Conservation (phyloP, 2,113 vertebrate species). For the Sapayoa aenigma region DNA sequence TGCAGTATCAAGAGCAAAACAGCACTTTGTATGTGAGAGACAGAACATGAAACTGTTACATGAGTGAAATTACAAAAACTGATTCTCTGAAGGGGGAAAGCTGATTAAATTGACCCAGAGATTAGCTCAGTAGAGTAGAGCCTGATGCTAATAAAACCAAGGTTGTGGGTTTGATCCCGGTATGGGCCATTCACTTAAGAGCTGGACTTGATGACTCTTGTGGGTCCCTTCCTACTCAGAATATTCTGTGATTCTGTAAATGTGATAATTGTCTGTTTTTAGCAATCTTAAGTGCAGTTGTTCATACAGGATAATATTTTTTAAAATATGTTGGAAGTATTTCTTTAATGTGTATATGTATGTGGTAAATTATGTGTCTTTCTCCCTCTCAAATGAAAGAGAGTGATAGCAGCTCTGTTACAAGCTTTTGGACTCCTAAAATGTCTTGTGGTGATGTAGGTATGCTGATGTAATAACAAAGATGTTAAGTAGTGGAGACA, state of each 20-base stretch:
- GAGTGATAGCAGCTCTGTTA: not conserved
- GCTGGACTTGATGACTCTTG: not conserved
- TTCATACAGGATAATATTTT: not conserved
- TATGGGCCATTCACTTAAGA: not conserved
- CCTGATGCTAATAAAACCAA: not conserved
- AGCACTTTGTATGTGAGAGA: not conserved
- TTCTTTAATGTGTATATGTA: not conserved
- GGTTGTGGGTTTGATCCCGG: not conserved
- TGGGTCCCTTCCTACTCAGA: not conserved
- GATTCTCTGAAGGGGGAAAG: not conserved
- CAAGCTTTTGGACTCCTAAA: not conserved
- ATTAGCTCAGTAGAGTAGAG: not conserved
- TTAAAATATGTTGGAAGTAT: not conserved
- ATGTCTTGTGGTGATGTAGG: not conserved
- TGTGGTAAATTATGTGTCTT: not conserved
- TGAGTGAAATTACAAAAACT: not conserved
- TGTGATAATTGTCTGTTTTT: not conserved
- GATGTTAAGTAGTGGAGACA: conserved; percentile 1
- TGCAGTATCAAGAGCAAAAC: not conserved
- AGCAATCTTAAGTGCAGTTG: not conserved
- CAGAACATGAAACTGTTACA: not conserved
- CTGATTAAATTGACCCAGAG: not conserved
- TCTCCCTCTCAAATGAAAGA: not conserved
- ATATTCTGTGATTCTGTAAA: not conserved
- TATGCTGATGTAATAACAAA: conserved; percentile 13